Base-by-base conservation (phyloP, 2,113 vertebrate genomes). In the Casuarius casuarius region DNA sequence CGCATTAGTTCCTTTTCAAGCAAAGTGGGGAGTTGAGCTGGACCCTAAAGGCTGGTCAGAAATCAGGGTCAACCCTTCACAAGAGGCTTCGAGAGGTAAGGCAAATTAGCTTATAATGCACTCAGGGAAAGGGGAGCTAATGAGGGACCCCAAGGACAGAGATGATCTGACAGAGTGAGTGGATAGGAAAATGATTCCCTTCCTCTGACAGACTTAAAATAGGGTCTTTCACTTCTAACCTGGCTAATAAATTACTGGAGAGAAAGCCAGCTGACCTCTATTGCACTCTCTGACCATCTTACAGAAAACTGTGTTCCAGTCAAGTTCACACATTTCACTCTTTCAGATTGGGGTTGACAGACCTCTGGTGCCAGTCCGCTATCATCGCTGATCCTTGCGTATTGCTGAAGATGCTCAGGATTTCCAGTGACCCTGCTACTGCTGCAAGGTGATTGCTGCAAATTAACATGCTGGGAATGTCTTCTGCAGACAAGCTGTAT, bases 301-400 rank as follows among this genome's bases (percentile, higher is more conserved):
- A 72, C 14, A 25, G 19, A 15, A 79, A 72, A 11, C 8, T 9
- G 18, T 40, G 33, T 38, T 38, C 12, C 44, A 78, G n/a, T 7
- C 17, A 89, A 62, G 74, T 49, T 85, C 10, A 68, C 52, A 35
- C 25, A 59, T 79, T 40, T 89, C 68, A 31, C 38, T 65, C 62
- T 28, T 56, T 63, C 19, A 3, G 10, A 8, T 5, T 75, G 18
- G 87, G 38, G 62, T 33, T 38, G 28, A 40, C 71, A 66, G 31
- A 74, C 33, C 73, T 59, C 40, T 63, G 58, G n/a, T 31, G 51
- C 42, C 33, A 63, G 17, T 5, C 28, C 71, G 58, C 63, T 77
- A 33, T 1, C 0, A n/a, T 4, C 12, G 51, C 61, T 84, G 65
- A 78, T 35, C 56, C 79, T 51, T 2, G 15, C 1, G 0, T 46